phyloP scores from a whole-genome alignment of 2,113 vertebrate species.

The Anas platyrhynchos region DNA sequence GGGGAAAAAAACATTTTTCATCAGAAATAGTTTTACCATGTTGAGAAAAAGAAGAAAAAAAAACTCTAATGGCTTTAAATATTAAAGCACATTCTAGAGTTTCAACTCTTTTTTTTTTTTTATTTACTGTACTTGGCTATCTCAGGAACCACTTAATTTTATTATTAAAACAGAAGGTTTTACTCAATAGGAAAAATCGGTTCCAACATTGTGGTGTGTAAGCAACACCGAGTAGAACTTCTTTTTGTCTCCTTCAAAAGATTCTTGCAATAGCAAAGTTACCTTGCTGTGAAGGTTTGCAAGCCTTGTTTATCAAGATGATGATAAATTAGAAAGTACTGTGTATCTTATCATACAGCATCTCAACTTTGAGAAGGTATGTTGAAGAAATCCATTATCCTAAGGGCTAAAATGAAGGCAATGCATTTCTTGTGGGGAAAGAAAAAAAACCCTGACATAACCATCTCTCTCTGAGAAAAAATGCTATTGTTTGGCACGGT shows the following conservation, averaged over 20 bases:
- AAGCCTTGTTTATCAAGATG: conserved; percentile 16
- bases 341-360: background rate
- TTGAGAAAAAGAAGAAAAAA: background rate
- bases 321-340: background rate
- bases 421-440: background rate
- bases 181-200: background rate
- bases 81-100: background rate
- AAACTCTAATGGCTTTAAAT: background rate
- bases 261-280: background rate
- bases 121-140: background rate
- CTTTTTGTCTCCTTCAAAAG: background rate
- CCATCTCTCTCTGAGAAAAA: background rate
- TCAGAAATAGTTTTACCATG: background rate
- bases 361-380: background rate
- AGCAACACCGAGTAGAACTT: background rate
- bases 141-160: background rate
- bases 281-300: background rate
- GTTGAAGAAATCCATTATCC: background rate
- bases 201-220: background rate
- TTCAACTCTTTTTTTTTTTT: background rate
- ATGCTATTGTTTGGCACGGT: background rate
- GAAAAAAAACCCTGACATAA: background rate
- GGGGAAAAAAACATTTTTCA: background rate
- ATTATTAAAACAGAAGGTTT: conserved; percentile 13
- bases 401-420: background rate